Base-by-base conservation (phyloP, 2,113 vertebrate species). In the Varanus salvator region DNA sequence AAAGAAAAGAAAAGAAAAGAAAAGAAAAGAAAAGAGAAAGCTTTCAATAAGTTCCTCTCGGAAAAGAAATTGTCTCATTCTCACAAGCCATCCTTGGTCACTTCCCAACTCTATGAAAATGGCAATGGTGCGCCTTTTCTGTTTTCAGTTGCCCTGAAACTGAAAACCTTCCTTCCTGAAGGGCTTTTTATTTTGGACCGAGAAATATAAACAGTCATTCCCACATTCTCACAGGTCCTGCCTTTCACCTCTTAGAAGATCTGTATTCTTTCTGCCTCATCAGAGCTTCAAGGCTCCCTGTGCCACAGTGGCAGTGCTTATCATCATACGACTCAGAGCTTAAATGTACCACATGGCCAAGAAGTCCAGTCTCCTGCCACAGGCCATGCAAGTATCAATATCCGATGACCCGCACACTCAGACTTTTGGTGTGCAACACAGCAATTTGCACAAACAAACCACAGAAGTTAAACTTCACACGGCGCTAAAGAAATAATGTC, bases 31-130 rank as follows among this genome's bases (percentile, higher is more conserved):
- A 44, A 44, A n/a, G n/a, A n/a, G n/a, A 44, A 44, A 44, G 38
- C 38, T 44, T 44, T 83, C 89, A 14, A 91, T 80, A 44, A 89
- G 66, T 89, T 75, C 21, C 48, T 7, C 11, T 81, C 80, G 87
- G 31, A 84, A 93, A 94, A 82, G 85, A 44, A 54, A 57, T 83
- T 31, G 74, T 34, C 38, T 85, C 71, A 78, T 48, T 95, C 93
- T 88, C 64, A 91, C 84, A 91, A 90, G 34, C 6, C 93, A 31
- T 3, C 23, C 19, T 74, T 89, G 23, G 29, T 64, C 48, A 48
- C 5, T 80, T 38, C 64, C 74, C 38, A 87, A 78, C 25, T 0
- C 48, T 38, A 31, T 66, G 38, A 8, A 77, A 8, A 19, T 78
- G 60, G 48, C 9, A 48, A 52, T 15, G 27, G 27, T 69, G 38